These are phyloP conservation scores for Fulmarus glacialis DNA, from an alignment of 2,113 vertebrate species.

Conservation along the genomic window DNA sequence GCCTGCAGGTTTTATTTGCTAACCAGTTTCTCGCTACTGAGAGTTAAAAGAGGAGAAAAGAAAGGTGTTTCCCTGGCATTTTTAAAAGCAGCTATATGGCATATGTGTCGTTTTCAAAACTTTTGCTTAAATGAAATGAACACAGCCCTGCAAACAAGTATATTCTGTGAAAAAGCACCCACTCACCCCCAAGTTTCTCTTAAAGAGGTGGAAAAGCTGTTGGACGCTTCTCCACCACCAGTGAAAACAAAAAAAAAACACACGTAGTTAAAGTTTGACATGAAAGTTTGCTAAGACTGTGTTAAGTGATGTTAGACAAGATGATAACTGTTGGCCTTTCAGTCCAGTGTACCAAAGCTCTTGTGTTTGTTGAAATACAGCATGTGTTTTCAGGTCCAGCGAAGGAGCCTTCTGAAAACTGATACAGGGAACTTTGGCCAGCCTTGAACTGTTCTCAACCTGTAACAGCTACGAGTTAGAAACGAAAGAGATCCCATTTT, in stretches of 20 bases:
- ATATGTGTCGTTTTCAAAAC: neutral
- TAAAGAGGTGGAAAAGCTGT: neutral
- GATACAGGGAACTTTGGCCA: slow-evolving; percentile 7
- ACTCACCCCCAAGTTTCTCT: neutral
- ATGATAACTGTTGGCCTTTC: neutral
- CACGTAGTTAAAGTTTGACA: neutral
- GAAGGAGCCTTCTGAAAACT: neutral
- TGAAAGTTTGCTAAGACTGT: neutral
- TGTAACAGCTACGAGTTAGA: neutral
- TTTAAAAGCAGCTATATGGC: neutral
- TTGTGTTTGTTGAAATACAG: neutral
- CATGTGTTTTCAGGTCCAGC: neutral
- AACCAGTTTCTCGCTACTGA: neutral
- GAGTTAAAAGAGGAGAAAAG: neutral
- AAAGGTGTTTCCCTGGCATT: slow-evolving; percentile 25
- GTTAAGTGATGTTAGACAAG: neutral
- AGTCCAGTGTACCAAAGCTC: neutral
- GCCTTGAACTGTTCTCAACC: neutral
- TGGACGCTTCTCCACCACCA: neutral
- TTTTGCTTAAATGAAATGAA: neutral
- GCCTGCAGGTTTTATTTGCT: slow-evolving; percentile 34
- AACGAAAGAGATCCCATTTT: neutral
- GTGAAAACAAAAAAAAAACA: neutral
- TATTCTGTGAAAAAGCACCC: neutral
- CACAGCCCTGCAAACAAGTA: neutral